A percentile compares a stretch with the other conserved stretches of the same genome.
phyloP scores from a whole-genome alignment of 2,797 vertebrate genomes.

The Cygnus olor region DNA sequence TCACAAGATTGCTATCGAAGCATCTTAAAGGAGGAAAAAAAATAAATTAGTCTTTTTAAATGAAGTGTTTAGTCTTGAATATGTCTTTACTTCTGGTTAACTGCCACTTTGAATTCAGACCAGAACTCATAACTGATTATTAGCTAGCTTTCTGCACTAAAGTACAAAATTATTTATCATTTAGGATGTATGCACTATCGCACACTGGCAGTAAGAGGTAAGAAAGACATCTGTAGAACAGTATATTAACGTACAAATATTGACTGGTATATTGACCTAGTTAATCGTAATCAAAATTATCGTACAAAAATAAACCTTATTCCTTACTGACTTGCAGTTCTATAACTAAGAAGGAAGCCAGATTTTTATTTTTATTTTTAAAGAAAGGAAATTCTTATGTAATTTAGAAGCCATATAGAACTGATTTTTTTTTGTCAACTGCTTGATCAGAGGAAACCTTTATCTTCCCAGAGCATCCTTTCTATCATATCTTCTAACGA shows the following conservation, averaged over 20 bases:
- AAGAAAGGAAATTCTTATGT: background rate
- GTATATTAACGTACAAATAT: background rate
- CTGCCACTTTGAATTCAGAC: background rate
- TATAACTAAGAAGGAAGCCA: background rate
- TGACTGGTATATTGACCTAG: background rate
- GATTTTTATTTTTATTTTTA: background rate
- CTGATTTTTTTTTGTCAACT: background rate
- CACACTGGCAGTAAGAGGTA: background rate
- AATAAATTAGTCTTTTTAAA: background rate
- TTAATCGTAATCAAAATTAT: background rate
- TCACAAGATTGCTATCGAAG: background rate
- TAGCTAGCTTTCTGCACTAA: background rate
- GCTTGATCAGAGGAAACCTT: background rate
- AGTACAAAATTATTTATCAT: background rate
- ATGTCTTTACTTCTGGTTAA: background rate
- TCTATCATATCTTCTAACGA: rapidly evolving
- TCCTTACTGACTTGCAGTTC: background rate
- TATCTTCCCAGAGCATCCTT: background rate
- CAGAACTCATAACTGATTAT: background rate
- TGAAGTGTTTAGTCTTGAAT: background rate
- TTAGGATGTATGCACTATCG: background rate
- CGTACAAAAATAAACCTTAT: background rate
- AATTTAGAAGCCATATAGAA: background rate
- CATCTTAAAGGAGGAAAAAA: background rate
- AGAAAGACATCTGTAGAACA: background rate